Percentiles rank a stretch among this genome's conserved stretches.
Evolutionary conservation across 2,113 vertebrate genomes (phyloP).

Genomic region (Nettapus auritus): DNA sequence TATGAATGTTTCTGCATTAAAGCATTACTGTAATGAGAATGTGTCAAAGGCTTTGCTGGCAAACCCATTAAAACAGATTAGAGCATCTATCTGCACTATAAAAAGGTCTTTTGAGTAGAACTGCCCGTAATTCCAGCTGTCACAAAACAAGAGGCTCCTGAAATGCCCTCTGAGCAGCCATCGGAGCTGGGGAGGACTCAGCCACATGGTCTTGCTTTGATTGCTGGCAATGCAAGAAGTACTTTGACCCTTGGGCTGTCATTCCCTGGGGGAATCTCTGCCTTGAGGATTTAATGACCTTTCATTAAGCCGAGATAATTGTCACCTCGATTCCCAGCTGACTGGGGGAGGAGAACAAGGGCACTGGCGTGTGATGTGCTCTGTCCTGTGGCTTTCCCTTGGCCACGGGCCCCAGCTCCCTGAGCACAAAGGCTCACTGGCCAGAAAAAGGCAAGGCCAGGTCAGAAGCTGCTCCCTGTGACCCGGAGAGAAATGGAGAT

Average conservation of each 20-base stretch:
- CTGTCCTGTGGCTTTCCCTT: background rate
- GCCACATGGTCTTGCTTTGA: background rate
- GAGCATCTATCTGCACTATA: conserved; percentile 51
- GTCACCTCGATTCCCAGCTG: background rate
- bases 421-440: background rate
- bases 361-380: background rate
- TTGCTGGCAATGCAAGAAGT: background rate
- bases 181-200: background rate
- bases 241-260: background rate
- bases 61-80: conserved; percentile 56
- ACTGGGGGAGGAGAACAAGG: background rate
- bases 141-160: conserved; percentile 13
- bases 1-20: conserved; percentile 32
- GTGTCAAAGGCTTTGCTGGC: conserved; percentile 48
- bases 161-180: background rate
- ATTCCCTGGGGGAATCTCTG: background rate
- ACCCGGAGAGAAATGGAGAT: background rate
- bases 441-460: background rate
- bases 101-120: conserved; percentile 38
- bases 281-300: conserved; percentile 18
- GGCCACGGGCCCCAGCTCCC: background rate
- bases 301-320: background rate
- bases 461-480: background rate
- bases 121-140: conserved; percentile 25
- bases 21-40: conserved; percentile 38